Base-by-base conservation (phyloP, 2,797 vertebrate species). In the Nannoperca australis region DNA sequence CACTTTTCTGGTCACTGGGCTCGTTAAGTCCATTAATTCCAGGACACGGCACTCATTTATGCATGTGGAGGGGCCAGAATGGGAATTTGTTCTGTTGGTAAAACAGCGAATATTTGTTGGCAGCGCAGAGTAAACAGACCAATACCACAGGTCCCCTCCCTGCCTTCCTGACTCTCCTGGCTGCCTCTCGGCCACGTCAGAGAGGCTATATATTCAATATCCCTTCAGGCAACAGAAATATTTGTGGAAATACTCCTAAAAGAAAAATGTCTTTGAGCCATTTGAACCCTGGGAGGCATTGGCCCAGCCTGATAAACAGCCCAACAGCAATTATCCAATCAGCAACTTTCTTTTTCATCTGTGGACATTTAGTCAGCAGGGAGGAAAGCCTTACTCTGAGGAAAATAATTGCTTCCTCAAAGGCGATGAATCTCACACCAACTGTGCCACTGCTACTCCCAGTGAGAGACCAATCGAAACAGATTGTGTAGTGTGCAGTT, bases 11-110 rank as follows among this genome's bases (percentile, higher is more conserved):
- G 93, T 95, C 93, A 94, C 91, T 90, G 88, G 79, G 88, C 92
- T 94, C 87, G 92, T 95, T 95, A 95, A 95, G 92, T 91, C 93
- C 90, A 94, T 95, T 95, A 95, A 94, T 96, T 96, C 95, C 94
- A 76, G 92, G 91, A 95, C 93, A 93, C 60, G 80, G 94, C 89
- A 79, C 94, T 92, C 94, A 94, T 96, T 95, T 94, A 94, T 91
- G 88, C 79, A 90, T 82, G 91, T 87, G 89, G 89, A 92, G 88
- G 92, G 91, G 85, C 88, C 89, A 94, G 92, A 95, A 93, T 91
- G 92, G 93, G 93, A 96, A 94, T 95, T 94, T 94, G 91, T 93
- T 94, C 93, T 94, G 95, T 95, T 96, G 91, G 93, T 95, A 94
- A 95, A 96, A 95, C 94, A 93, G 81, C 15, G 91, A 95, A 96